Conservation (phyloP, 2,888 invertebrate species). For the Trichopria drosophilae region DNA sequence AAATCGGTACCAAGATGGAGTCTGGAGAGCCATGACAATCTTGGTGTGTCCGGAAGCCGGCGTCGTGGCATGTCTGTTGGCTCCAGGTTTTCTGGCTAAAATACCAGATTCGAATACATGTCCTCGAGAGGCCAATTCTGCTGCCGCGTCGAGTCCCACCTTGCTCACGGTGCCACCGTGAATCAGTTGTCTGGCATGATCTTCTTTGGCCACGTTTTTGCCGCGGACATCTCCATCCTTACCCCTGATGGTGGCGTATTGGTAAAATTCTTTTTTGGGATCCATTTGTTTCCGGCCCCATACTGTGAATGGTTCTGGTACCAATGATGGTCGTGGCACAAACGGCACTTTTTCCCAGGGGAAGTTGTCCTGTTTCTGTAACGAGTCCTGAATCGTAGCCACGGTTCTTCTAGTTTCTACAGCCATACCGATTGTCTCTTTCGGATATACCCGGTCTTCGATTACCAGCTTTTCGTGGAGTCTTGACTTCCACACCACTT, state of each 20-base stretch:
- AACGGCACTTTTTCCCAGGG: slow-evolving; percentile 89
- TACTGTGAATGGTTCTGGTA: slow-evolving; percentile 82
- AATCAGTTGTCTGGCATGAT: slow-evolving; percentile 52
- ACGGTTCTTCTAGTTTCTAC: slow-evolving; percentile 4
- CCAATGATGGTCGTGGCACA: slow-evolving; percentile 82
- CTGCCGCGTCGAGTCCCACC: slow-evolving; percentile 53
- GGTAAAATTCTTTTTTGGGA: slow-evolving; percentile 54
- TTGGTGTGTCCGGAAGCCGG: slow-evolving; percentile 52
- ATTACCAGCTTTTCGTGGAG: slow-evolving; percentile 31
- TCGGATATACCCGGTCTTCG: too few relatives aligned
- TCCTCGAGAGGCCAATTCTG: slow-evolving; percentile 53
- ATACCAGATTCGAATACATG: slow-evolving; percentile 54
- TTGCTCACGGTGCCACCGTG: slow-evolving; percentile 52
- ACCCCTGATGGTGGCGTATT: slow-evolving; percentile 52
- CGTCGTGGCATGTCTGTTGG: slow-evolving; percentile 45
- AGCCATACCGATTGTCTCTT: too few relatives aligned
- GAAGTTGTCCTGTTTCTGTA: slow-evolving; percentile 74
- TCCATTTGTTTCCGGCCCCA: slow-evolving; percentile 69
- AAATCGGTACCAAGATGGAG: slow-evolving; percentile 56
- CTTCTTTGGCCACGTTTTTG: slow-evolving; percentile 50
- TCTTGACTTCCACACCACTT: slow-evolving; percentile 53
- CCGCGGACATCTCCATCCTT: slow-evolving; percentile 50
- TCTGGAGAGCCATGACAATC: slow-evolving; percentile 54
- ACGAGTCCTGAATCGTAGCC: slow-evolving; percentile 52
- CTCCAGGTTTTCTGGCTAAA: slow-evolving; percentile 48